Base-by-base conservation (phyloP, 2,113 vertebrate genomes). In the Urocynchramus pylzowi region DNA sequence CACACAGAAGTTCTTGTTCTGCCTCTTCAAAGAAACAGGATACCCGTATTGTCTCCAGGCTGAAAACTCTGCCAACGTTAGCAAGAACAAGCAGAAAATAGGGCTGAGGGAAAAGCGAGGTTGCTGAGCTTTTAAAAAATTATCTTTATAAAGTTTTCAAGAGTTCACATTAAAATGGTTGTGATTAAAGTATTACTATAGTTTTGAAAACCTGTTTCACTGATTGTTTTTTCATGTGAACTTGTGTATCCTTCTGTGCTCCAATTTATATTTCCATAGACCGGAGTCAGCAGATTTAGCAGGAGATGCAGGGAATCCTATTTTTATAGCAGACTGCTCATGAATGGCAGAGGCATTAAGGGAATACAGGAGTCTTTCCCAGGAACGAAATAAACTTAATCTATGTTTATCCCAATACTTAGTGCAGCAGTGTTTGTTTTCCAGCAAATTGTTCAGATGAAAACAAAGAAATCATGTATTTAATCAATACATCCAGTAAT, bases 11-110 rank as follows among this genome's bases (percentile, higher is more conserved):
- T 77, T 81, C 56, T 84, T 94, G 60, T 95, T 92, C 64, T 78
- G 56, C 56, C 65, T 89, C 57, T 95, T 94, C 74, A 87, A 75
- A 94, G 93, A 53, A 95, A 73, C 93, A 84, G 91, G 93, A 92
- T 90, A 47, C 91, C 65, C 23, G 4, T 75, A 87, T 95, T 91
- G 91, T 95, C 91, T 91, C 19, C 84, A 76, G 94, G 93, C 93
- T 94, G 89, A 93, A 71, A 93, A 79, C 85, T 84, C 18, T 95
- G 90, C 83, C 90, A 93, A 2, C 7, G 22, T 84, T 92, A 84
- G 93, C 89, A 82, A 64, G 79, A 94, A 71, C 37, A 74, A 70
- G 75, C 7, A 12, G 50, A 80, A 95, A 90, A 91, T 6, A 71
- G 89, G 80, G 5, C 69, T 84, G 83, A 89, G 68, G 54, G 37